Conservation (phyloP, 2,888 invertebrate species). For the Scelioninae gen. 1 region DNA sequence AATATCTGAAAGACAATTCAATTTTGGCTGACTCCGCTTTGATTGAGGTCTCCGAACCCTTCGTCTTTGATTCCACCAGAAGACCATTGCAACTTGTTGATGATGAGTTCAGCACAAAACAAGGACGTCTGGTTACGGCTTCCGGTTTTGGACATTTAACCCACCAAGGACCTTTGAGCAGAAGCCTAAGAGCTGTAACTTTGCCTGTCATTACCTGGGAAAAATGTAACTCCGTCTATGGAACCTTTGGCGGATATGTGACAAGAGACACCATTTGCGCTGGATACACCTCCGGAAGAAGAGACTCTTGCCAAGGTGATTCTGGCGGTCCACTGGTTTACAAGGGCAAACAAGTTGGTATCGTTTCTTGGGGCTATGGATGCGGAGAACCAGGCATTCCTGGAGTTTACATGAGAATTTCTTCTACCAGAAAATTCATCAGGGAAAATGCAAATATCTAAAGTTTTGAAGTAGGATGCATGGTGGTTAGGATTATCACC, state of each 20-base stretch:
- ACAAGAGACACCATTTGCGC: conserved; percentile 29
- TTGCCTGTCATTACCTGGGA: conserved; percentile 1
- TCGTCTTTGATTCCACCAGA: neutral
- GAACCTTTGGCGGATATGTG: neutral
- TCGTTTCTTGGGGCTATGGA: conserved; percentile 42
- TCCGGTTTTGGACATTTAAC: conserved; percentile 17
- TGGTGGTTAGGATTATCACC: too few species aligned
- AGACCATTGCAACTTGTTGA: conserved; percentile 2
- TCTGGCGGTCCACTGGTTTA: conserved; percentile 40
- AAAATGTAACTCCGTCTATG: conserved; percentile 5
- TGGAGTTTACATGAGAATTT: conserved; percentile 38
- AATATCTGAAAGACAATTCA: neutral
- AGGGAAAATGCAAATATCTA: neutral
- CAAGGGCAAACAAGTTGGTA: conserved; percentile 28
- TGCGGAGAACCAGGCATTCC: conserved; percentile 31
- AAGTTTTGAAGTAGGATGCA: neutral
- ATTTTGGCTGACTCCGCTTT: conserved; percentile 1
- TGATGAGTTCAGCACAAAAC: neutral
- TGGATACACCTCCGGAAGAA: conserved; percentile 12
- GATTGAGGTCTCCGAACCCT: conserved; percentile 8
- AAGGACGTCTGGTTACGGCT: conserved; percentile 1
- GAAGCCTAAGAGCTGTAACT: conserved; percentile 21
- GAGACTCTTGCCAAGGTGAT: conserved; percentile 45
- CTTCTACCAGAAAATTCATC: neutral
- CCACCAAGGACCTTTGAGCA: conserved; percentile 1